Conservation (phyloP, 1,140 invertebrate species). For the Lerema accius region DNA sequence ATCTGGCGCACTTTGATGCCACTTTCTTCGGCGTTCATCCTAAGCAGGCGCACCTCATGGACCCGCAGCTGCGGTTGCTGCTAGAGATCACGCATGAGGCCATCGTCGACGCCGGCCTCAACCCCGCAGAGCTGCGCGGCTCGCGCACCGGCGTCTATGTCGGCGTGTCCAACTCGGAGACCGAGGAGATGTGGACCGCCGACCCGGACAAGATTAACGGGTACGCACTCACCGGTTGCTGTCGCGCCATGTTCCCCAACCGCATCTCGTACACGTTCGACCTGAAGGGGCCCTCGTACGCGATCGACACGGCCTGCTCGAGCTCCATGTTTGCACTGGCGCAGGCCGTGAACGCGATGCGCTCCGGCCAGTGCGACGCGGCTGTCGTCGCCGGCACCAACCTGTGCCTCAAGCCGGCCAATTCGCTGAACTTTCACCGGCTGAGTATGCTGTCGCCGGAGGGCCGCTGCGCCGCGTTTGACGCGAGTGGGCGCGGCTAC, state of each 20-base stretch:
- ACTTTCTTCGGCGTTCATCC: slow-evolving; percentile 97
- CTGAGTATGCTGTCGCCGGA: slow-evolving; percentile 94
- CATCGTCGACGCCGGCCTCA: slow-evolving; percentile 95
- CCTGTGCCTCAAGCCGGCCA: slow-evolving; percentile 93
- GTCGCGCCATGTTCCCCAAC: slow-evolving; percentile 97
- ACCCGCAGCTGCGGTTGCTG: slow-evolving; percentile 95
- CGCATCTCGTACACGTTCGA: slow-evolving; percentile 98
- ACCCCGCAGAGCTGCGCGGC: slow-evolving; percentile 91
- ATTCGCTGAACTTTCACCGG: slow-evolving; percentile 95
- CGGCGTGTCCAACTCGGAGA: slow-evolving; percentile 93
- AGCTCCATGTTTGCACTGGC: slow-evolving; percentile 95
- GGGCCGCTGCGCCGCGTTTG: slow-evolving; percentile 97
- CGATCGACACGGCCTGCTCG: slow-evolving; percentile 97
- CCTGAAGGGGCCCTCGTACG: slow-evolving; percentile 95
- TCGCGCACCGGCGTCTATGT: slow-evolving; percentile 95
- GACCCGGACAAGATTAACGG: slow-evolving; percentile 92
- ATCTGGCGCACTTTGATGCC: slow-evolving; percentile 93
- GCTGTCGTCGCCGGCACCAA: slow-evolving; percentile 95
- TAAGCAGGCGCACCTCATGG: slow-evolving; percentile 97
- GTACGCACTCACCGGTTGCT: slow-evolving; percentile 96
- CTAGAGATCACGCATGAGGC: slow-evolving; percentile 97
- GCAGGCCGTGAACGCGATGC: slow-evolving; percentile 92
- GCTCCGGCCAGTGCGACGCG: slow-evolving; percentile 93
- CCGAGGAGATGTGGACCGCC: slow-evolving; percentile 90
- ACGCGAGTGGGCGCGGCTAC: slow-evolving; percentile 95